Evolutionary conservation across 2,113 vertebrate species (phyloP).

Genomic region (Hippocampus guttulatus): DNA sequence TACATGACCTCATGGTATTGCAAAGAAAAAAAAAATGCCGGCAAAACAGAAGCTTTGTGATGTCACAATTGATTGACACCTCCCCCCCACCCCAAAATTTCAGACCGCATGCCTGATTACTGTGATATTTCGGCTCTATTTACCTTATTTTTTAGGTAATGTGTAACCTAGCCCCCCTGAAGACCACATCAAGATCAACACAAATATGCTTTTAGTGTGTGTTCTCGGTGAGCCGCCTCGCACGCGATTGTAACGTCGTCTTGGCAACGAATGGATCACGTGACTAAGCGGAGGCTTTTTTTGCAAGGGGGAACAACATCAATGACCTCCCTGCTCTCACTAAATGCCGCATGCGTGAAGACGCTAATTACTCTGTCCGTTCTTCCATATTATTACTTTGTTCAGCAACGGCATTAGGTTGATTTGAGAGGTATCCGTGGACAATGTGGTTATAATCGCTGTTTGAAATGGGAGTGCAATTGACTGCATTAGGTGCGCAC

Average conservation of each 20-base stretch:
- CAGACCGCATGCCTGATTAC: background rate
- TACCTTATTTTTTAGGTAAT: no score
- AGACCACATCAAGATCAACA: background rate
- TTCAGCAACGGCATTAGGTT: no score
- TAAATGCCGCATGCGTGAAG: no score
- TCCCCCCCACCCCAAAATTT: no score
- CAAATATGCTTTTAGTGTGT: background rate
- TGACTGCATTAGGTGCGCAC: no score
- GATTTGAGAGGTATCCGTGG: no score
- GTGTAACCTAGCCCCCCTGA: background rate
- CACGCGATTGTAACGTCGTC: background rate
- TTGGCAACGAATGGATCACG: background rate
- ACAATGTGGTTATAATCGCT: no score
- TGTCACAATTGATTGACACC: no score
- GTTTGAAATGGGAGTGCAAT: no score
- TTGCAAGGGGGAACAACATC: background rate
- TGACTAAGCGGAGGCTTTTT: background rate
- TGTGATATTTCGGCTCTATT: background rate
- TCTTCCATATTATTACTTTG: background rate
- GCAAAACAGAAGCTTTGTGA: background rate
- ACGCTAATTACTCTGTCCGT: background rate
- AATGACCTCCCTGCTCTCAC: background rate
- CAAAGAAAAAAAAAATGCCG: no score
- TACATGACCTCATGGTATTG: background rate
- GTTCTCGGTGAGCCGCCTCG: background rate